Evolutionary conservation across 2,797 vertebrate species (phyloP).

Genomic region (Pseudochirops cupreus): DNA sequence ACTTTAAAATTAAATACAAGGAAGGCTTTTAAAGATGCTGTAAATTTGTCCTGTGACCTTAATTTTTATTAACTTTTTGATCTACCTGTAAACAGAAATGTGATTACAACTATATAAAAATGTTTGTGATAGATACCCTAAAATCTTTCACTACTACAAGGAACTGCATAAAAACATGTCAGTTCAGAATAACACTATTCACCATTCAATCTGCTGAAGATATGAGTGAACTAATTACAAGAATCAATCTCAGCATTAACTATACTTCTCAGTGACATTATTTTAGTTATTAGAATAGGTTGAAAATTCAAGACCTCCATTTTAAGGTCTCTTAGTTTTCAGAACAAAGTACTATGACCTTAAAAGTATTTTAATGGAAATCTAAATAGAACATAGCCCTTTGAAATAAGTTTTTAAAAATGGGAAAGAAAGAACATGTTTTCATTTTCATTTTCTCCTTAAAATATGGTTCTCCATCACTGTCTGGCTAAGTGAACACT

Average conservation of each 20-base stretch:
- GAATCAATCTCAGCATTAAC: not conserved
- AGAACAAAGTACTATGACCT: not conserved
- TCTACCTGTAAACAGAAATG: not conserved
- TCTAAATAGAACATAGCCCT: conserved; percentile 3
- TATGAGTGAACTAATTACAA: conserved; percentile 4
- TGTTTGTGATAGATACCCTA: not conserved
- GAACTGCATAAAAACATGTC: not conserved
- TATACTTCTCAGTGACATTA: conserved; percentile 45
- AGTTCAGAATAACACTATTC: not conserved
- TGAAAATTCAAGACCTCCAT: conserved; percentile 31
- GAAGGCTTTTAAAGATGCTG: not conserved
- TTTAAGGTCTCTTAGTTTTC: conserved; percentile 51
- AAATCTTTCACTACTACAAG: not conserved
- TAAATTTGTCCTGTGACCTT: not conserved
- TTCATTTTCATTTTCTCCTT: not conserved
- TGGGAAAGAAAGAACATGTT: conserved; percentile 13
- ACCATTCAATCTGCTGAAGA: not conserved
- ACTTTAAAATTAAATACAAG: not conserved
- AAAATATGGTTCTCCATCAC: conserved; percentile 5
- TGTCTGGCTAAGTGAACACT: not conserved
- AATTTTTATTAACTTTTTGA: not conserved
- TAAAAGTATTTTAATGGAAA: conserved; percentile 46
- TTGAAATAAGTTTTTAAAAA: not conserved
- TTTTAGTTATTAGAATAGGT: conserved; percentile 16
- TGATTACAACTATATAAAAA: conserved; percentile 24